These are phyloP conservation scores for Varanus komodoensis DNA, from an alignment of 2,113 vertebrate species.

Conservation along the genomic window DNA sequence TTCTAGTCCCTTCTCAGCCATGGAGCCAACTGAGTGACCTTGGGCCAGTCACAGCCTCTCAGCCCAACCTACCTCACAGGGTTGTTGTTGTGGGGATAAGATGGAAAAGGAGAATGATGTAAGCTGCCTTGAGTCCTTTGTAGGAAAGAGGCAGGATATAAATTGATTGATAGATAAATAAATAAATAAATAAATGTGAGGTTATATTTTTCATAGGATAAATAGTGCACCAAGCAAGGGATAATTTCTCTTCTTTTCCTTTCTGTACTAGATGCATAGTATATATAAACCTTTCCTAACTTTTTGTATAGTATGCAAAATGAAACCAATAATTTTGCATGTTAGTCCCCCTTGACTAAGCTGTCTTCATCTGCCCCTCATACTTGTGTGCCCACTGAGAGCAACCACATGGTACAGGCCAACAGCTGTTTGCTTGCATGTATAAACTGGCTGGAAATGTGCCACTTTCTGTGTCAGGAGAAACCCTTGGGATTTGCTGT, in stretches of 20 bases:
- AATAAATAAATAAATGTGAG: no score
- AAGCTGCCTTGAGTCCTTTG: no score
- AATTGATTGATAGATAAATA: no score
- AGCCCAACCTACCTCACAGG: no score
- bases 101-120: no score
- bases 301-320: neutral
- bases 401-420: neutral
- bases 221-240: neutral
- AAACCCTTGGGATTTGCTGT: conserved; percentile 22
- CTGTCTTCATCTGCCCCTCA: neutral
- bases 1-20: no score
- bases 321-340: neutral
- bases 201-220: neutral
- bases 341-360: neutral
- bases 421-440: neutral
- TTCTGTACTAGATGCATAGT: conserved; percentile 18
- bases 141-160: no score
- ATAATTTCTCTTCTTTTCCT: neutral
- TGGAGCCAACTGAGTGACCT: no score
- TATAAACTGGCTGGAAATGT: conserved; percentile 21
- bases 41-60: no score
- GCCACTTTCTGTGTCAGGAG: conserved; percentile 21
- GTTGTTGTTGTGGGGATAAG: no score
- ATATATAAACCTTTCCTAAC: neutral
- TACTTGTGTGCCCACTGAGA: neutral